These are phyloP conservation scores for Hyperopisus bebe DNA, from an alignment of 2,113 vertebrate genomes.

Conservation along the genomic window DNA sequence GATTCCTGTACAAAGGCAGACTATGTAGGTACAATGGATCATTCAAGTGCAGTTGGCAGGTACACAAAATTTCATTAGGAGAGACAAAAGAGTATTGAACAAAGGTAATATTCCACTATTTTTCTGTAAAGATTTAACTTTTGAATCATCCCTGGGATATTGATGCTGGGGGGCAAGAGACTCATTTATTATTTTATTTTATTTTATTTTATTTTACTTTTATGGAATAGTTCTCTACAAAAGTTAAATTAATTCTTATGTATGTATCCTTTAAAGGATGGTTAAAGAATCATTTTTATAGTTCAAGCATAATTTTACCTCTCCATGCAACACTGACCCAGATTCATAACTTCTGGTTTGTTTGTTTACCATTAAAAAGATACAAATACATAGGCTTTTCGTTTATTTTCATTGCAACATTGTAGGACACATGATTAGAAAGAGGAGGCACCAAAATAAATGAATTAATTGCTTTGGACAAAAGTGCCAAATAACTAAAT, in stretches of 20 bases:
- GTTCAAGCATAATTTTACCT: background rate
- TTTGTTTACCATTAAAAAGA: background rate
- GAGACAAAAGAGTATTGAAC: background rate
- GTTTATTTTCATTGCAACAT: background rate
- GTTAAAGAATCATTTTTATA: background rate
- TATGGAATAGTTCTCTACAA: background rate
- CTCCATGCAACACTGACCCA: background rate
- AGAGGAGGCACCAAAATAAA: background rate
- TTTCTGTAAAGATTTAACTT: background rate
- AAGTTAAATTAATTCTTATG: background rate
- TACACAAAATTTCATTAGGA: background rate
- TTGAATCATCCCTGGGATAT: background rate
- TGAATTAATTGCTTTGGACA: too few species aligned
- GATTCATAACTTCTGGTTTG: background rate
- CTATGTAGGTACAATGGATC: background rate
- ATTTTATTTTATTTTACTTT: background rate
- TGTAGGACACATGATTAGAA: background rate
- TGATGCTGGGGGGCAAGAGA: background rate
- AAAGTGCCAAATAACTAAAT: background rate
- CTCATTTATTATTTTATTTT: background rate
- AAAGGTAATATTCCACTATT: background rate
- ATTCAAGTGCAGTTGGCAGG: background rate
- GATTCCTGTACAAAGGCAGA: slow-evolving; percentile 4
- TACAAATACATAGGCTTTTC: background rate
- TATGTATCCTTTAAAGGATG: background rate